Base-by-base conservation (phyloP, 2,888 invertebrate genomes). In the Cephus rjabovi region DNA sequence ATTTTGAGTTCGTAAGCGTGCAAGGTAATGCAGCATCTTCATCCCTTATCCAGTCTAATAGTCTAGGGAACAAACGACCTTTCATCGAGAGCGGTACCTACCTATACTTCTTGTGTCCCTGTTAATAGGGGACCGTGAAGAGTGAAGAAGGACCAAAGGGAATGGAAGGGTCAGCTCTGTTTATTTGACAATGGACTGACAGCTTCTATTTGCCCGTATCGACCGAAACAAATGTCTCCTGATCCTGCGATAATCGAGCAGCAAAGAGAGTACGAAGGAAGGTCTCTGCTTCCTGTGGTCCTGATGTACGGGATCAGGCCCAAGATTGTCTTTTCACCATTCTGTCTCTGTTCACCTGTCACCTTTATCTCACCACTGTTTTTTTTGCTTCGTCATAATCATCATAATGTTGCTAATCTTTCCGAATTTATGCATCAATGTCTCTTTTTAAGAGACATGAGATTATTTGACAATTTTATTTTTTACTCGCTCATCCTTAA, bases 101-200 rank as follows among this genome's bases (percentile, higher is more conserved):
- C 71, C 70, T 11, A 75, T 69, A 56, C 15, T 69, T 68, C 33
- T 75, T 56, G 37, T 74, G 69, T 37, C 75, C 74, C 40, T 70
- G 34, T 9, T 56, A 56, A 56, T 23, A 56, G 56, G 56, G 56
- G 56, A 56, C 56, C 56, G 9, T 56, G 56, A 23, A 56, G 56
- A 56, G 23, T 56, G 56, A 56, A 23, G 9, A 56, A 56, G 56
- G 56, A 23, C 56, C 23, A 56, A 56, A 56, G 56, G 23, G 56
- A 56, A 56, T 56, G 56, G 56, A 56, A 56, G 31, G 71, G 71
- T 23, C 56, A 56, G 56, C 76, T 73, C 70, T 76, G 78, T 76
- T 78, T 76, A 76, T 78, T 78, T 71, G 78, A 78, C 75, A 76
- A 78, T 76, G 75, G 78, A 76, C 68, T 68, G 78, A 78, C 75